Conservation (phyloP, 2,888 invertebrate genomes). For the Scaeva pyrastri region DNA sequence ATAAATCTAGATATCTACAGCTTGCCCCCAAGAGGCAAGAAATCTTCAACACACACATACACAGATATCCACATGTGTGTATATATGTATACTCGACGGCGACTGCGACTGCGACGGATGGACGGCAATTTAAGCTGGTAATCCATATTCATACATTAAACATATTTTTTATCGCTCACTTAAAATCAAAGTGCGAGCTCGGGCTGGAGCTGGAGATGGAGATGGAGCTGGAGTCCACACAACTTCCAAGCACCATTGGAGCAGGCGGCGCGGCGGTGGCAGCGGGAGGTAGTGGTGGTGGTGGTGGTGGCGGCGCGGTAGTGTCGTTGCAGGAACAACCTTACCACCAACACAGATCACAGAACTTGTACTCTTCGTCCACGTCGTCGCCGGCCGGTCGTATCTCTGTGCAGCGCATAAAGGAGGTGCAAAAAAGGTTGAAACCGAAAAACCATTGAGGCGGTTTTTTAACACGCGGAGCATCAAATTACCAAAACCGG, state of each 20-base stretch:
- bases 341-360: constrained; percentile 62
- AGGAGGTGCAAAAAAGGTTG: constrained; percentile 79
- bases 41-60: constrained; percentile 15
- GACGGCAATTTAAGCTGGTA: constrained; percentile 77
- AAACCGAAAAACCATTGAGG: constrained; percentile 80
- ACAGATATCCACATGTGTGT: neutral
- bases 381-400: no score
- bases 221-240: constrained; percentile 35
- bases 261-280: neutral
- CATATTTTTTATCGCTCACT: constrained; percentile 74
- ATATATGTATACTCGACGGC: neutral
- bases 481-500: constrained; percentile 80
- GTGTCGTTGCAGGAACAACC: constrained; percentile 23
- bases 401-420: constrained; percentile 14
- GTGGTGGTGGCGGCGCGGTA: neutral
- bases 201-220: no score
- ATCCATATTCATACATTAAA: constrained; percentile 80
- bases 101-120: constrained; percentile 9
- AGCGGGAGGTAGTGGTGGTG: neutral
- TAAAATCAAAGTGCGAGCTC: constrained; percentile 72
- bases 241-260: neutral
- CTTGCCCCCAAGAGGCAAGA: constrained; percentile 43
- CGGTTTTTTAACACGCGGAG: constrained; percentile 81
- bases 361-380: constrained; percentile 34
- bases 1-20: constrained; percentile 69